Percentiles rank a stretch among this genome's conserved stretches.
Conservation (phyloP, 37 sponge, comb jelly and placozoan species). For the Eunapius fragilis region DNA sequence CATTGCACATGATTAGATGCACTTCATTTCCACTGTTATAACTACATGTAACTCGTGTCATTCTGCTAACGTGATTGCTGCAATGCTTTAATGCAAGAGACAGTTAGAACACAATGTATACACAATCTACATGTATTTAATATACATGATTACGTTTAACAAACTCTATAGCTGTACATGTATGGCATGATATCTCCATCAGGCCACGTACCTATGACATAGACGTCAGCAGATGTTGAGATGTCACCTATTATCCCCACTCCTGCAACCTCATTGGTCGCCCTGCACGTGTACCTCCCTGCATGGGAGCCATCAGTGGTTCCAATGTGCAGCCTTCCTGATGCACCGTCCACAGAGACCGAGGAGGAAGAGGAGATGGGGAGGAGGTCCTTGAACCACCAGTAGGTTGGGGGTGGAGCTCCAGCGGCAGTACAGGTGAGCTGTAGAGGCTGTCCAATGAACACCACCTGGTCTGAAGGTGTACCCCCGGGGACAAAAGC, state of each 20-base stretch:
- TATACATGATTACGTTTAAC: too few relatives aligned
- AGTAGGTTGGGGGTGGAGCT: not conserved
- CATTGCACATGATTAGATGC: too few relatives aligned
- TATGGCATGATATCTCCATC: too few relatives aligned
- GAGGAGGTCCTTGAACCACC: not conserved
- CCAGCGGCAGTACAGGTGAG: not conserved
- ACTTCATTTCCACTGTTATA: too few relatives aligned
- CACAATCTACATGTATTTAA: too few relatives aligned
- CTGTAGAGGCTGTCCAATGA: not conserved
- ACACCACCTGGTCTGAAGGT: not conserved
- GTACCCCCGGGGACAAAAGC: too few relatives aligned
- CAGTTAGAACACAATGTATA: too few relatives aligned
- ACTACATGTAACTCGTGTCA: too few relatives aligned
- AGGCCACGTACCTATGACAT: not conserved
- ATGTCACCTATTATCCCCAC: not conserved
- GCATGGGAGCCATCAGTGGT: not conserved
- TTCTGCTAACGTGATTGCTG: too few relatives aligned
- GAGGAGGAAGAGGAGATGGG: not conserved
- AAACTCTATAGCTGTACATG: too few relatives aligned
- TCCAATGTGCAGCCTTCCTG: not conserved
- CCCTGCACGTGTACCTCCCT: not conserved
- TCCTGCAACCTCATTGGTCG: not conserved
- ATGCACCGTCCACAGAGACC: not conserved
- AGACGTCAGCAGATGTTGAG: not conserved
- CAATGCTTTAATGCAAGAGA: too few relatives aligned